phyloP scores from a whole-genome alignment of 2,113 vertebrate genomes.

The Platichthys stellatus region DNA sequence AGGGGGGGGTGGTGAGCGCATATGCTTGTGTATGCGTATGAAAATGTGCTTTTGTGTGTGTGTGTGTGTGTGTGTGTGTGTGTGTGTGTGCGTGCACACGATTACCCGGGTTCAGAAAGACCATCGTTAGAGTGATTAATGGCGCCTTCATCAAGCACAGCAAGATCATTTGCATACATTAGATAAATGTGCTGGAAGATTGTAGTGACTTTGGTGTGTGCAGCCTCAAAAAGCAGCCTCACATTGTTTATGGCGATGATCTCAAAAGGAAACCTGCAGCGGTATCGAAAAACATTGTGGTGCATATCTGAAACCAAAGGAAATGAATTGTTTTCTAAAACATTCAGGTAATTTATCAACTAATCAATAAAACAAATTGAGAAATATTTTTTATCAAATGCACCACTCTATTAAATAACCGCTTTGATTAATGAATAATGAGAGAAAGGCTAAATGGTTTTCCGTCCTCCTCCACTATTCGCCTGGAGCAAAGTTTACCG shows the following conservation, averaged over 20 bases:
- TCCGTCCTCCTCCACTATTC: slow-evolving; percentile 3
- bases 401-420: slow-evolving; percentile 11
- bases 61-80: not conserved
- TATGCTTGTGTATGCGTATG: slow-evolving; percentile 13
- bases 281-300: not conserved
- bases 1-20: not conserved
- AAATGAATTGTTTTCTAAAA: not conserved
- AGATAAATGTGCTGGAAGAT: slow-evolving; percentile 78
- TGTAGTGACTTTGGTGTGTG: slow-evolving; percentile 66
- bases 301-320: not conserved
- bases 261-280: slow-evolving; percentile 25
- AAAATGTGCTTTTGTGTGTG: not conserved
- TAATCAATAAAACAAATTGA: not conserved
- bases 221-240: slow-evolving; percentile 52
- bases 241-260: slow-evolving; percentile 13
- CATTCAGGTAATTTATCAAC: not conserved
- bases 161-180: slow-evolving; percentile 85
- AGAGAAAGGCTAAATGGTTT: slow-evolving; percentile 10
- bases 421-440: slow-evolving; percentile 24
- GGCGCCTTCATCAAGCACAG: slow-evolving; percentile 82
- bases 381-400: slow-evolving; percentile 19
- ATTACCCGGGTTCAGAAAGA: slow-evolving; percentile 82
- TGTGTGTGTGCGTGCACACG: slow-evolving; percentile 48
- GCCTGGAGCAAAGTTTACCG: slow-evolving; percentile 30
- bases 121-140: slow-evolving; percentile 85